Evolutionary conservation across 2,888 invertebrate genomes (phyloP).

Genomic region (Crematogaster levior): DNA sequence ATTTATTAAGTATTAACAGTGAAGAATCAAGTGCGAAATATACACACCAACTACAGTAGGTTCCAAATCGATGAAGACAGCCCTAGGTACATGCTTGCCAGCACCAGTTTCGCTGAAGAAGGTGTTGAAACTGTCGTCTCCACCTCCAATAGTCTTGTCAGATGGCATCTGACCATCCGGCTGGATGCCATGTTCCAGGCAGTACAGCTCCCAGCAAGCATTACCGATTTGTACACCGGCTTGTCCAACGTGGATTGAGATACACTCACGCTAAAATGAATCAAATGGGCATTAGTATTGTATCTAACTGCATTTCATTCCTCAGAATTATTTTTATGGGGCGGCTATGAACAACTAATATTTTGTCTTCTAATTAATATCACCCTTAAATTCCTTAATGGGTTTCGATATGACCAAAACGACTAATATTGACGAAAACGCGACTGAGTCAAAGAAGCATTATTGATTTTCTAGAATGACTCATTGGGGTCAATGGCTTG

Average conservation of each 20-base stretch:
- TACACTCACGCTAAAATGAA: constrained; percentile 90
- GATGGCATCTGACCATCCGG: constrained; percentile 98
- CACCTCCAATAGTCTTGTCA: constrained; percentile 96
- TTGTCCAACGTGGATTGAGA: constrained; percentile 93
- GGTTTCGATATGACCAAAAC: too few species aligned
- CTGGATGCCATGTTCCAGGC: constrained; percentile 96
- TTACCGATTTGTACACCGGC: constrained; percentile 96
- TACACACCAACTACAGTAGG: constrained; percentile 94
- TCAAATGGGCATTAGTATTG: neutral
- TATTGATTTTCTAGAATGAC: constrained; percentile 9
- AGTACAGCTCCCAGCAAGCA: constrained; percentile 96
- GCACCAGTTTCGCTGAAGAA: constrained; percentile 98
- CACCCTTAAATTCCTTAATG: too few species aligned
- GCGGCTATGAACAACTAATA: too few species aligned
- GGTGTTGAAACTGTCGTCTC: constrained; percentile 98
- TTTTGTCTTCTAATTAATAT: too few species aligned
- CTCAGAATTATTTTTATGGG: too few species aligned
- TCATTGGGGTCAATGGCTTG: neutral
- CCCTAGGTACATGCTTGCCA: constrained; percentile 98
- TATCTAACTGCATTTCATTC: neutral
- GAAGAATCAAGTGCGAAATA: neutral
- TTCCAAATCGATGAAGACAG: constrained; percentile 98
- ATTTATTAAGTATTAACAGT: neutral
- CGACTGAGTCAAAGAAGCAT: neutral
- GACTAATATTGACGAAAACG: neutral